Evolutionary conservation across 2,113 vertebrate species (phyloP).

Genomic region (Aptenodytes patagonicus): DNA sequence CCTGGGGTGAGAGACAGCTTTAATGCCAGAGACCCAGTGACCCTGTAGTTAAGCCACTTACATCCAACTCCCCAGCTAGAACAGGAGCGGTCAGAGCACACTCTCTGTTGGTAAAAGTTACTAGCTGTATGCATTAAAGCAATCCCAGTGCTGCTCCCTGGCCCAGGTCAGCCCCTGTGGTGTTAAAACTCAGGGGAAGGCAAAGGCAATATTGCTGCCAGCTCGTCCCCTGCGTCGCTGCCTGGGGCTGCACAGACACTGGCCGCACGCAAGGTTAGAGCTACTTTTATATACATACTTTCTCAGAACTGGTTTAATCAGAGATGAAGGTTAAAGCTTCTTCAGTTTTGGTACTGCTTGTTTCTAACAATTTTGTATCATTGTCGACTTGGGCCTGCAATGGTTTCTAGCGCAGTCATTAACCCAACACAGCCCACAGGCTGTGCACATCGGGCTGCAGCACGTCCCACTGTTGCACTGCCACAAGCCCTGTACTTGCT

Average conservation of each 20-base stretch:
- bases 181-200: neutral
- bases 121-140: neutral
- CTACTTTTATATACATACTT: neutral
- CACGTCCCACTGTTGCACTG: accelerated
- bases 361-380: neutral
- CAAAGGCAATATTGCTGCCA: neutral
- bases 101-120: neutral
- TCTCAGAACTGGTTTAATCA: neutral
- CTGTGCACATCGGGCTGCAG: accelerated
- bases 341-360: neutral
- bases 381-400: neutral
- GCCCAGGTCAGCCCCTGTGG: neutral
- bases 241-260: accelerated
- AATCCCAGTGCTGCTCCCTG: neutral
- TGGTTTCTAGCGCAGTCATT: neutral
- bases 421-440: accelerated
- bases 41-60: neutral
- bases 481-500: accelerated
- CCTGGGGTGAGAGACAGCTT: neutral
- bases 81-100: neutral
- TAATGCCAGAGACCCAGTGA: neutral
- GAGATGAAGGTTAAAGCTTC: neutral
- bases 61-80: neutral
- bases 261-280: accelerated
- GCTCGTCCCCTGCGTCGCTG: accelerated